Conservation (phyloP, 2,888 invertebrate genomes). For the Drosophila subquinaria region DNA sequence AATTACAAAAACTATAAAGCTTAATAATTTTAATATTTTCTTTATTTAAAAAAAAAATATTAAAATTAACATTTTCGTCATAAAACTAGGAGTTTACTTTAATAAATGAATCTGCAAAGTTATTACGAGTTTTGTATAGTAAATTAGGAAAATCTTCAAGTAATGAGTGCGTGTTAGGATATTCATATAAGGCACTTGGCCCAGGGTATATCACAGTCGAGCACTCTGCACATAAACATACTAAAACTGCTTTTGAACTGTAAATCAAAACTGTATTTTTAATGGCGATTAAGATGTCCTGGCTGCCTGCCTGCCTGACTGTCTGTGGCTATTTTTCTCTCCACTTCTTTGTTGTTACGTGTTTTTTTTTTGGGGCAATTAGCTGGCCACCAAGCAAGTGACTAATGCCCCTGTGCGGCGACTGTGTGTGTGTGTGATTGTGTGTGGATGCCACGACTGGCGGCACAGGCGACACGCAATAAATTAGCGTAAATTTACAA, state of each 20-base stretch:
- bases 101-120: too few relatives aligned
- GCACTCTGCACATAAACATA: not conserved
- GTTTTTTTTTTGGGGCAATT: slow-evolving; percentile 59
- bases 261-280: slow-evolving; percentile 75
- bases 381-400: slow-evolving; percentile 76
- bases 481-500: slow-evolving; percentile 81
- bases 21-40: too few relatives aligned
- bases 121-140: too few relatives aligned
- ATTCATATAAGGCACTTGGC: too few relatives aligned
- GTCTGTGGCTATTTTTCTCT: slow-evolving; percentile 10
- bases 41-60: too few relatives aligned
- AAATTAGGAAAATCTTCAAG: too few relatives aligned
- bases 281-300: slow-evolving; percentile 68
- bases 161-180: too few relatives aligned
- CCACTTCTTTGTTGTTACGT: slow-evolving; percentile 3
- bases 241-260: slow-evolving; percentile 27
- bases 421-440: slow-evolving; percentile 7
- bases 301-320: slow-evolving; percentile 26
- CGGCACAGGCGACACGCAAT: slow-evolving; percentile 79
- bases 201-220: not conserved
- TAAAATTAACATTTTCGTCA: too few relatives aligned
- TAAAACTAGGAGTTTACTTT: too few relatives aligned
- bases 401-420: slow-evolving; percentile 61
- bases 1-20: too few relatives aligned
- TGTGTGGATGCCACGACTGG: slow-evolving; percentile 64